Evolutionary conservation across 2,888 invertebrate species (phyloP).

Genomic region (Plagiodera versicolora): DNA sequence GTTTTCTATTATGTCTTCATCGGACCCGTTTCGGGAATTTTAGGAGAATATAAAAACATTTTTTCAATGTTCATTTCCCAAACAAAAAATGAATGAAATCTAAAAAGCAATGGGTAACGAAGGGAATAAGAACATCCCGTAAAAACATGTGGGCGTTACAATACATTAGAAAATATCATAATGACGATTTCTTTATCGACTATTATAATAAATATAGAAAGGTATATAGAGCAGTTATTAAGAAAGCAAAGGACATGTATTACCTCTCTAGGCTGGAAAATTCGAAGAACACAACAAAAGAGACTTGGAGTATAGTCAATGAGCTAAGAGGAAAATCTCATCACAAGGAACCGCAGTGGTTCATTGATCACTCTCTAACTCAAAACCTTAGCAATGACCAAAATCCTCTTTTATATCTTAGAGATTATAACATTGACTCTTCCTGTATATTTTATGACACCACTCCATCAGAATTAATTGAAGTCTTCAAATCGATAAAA

Average conservation of each 20-base stretch:
- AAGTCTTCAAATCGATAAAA: conserved; percentile 5
- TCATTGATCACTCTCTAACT: background rate
- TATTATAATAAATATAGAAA: background rate
- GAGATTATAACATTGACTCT: background rate
- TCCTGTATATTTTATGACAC: conserved; percentile 11
- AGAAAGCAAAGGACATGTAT: conserved; percentile 5
- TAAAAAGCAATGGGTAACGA: background rate
- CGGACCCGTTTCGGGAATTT: background rate
- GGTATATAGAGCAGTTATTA: background rate
- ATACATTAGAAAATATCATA: background rate
- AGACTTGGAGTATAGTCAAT: conserved; percentile 2
- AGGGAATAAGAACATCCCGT: background rate
- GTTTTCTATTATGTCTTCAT: conserved; percentile 2
- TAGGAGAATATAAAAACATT: conserved; percentile 6
- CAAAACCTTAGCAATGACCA: conserved; percentile 3
- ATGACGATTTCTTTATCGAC: background rate
- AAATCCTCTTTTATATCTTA: conserved; percentile 5
- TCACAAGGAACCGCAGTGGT: conserved; percentile 1
- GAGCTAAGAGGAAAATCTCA: conserved; percentile 3
- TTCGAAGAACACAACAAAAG: conserved; percentile 7
- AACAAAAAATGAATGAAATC: conserved; percentile 4
- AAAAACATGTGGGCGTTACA: background rate
- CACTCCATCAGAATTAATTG: background rate
- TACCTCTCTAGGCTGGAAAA: conserved; percentile 4
- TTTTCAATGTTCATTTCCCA: conserved; percentile 4